Conservation (phyloP, 1,140 invertebrate genomes). For the Trichoplusia ni region DNA sequence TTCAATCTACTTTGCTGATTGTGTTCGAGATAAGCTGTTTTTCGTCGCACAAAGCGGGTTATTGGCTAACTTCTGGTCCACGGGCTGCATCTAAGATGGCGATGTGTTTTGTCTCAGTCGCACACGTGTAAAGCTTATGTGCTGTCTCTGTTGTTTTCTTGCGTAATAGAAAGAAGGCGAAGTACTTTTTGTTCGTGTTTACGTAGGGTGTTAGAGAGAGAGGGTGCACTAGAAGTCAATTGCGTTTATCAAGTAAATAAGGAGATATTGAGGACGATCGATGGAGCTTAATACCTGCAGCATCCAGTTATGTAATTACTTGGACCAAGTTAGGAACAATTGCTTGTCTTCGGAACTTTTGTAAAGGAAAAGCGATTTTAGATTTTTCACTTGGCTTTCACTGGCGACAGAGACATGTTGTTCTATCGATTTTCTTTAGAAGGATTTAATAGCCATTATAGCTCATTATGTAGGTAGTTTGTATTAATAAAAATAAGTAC, state of each 20-base stretch:
- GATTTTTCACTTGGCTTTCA: no score
- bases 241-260: conserved; percentile 66
- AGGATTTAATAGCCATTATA: no score
- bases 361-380: no score
- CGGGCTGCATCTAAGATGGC: conserved; percentile 77
- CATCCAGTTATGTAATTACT: neutral
- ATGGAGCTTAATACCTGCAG: conserved; percentile 36
- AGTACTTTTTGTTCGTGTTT: conserved; percentile 55
- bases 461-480: no score
- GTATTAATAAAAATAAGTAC: no score
- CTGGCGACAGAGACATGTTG: no score
- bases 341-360: no score
- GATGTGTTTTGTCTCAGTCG: conserved; percentile 50
- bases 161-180: conserved; percentile 66
- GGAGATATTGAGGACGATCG: conserved; percentile 61
- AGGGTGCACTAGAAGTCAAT: conserved; percentile 45
- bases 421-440: no score
- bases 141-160: conserved; percentile 60
- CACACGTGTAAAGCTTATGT: conserved; percentile 32
- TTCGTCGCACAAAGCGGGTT: conserved; percentile 51
- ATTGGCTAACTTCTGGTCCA: conserved; percentile 77
- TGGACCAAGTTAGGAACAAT: neutral
- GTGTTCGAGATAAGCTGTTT: conserved; percentile 52
- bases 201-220: conserved; percentile 57
- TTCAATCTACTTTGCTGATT: conserved; percentile 45